These are phyloP conservation scores for Synaphobranchus kaupii DNA, from an alignment of 2,797 vertebrate species.

Conservation along the genomic window DNA sequence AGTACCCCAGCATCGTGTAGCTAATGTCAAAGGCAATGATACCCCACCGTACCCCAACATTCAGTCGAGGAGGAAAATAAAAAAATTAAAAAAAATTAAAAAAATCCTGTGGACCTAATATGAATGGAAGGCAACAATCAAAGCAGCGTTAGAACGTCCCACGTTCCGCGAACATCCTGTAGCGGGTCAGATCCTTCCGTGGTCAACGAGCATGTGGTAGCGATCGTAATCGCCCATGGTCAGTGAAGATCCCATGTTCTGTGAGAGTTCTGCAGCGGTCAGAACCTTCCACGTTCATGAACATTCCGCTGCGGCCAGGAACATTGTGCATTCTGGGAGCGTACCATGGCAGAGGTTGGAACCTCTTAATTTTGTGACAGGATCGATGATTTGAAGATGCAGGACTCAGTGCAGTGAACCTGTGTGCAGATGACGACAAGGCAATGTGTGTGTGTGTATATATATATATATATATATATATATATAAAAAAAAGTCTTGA, in stretches of 20 bases:
- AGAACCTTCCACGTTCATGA: conserved; percentile 74
- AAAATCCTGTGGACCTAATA: conserved; percentile 69
- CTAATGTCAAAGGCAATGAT: conserved; percentile 79
- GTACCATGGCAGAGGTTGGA: background rate
- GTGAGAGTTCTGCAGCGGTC: conserved; percentile 73
- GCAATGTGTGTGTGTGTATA: too few relatives aligned
- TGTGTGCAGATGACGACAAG: conserved; percentile 35
- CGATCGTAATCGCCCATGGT: conserved; percentile 1
- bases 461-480: conserved; percentile 62
- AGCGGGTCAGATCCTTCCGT: conserved; percentile 71
- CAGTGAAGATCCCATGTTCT: conserved; percentile 44
- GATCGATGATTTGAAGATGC: background rate
- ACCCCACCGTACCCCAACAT: conserved; percentile 33
- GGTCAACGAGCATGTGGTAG: conserved; percentile 26
- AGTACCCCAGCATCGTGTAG: conserved; percentile 73
- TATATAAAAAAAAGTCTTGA: conserved; percentile 58
- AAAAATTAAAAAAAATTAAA: conserved; percentile 77
- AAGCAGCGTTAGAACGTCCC: conserved; percentile 69
- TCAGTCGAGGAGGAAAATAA: too few relatives aligned
- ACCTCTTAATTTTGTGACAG: background rate
- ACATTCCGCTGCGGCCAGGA: conserved; percentile 66
- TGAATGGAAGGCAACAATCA: conserved; percentile 83
- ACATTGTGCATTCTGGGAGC: background rate
- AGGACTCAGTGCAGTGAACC: background rate
- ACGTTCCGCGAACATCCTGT: conserved; percentile 77